phyloP scores from a whole-genome alignment of 2,797 vertebrate species.

The Cirrhinus mrigala region DNA sequence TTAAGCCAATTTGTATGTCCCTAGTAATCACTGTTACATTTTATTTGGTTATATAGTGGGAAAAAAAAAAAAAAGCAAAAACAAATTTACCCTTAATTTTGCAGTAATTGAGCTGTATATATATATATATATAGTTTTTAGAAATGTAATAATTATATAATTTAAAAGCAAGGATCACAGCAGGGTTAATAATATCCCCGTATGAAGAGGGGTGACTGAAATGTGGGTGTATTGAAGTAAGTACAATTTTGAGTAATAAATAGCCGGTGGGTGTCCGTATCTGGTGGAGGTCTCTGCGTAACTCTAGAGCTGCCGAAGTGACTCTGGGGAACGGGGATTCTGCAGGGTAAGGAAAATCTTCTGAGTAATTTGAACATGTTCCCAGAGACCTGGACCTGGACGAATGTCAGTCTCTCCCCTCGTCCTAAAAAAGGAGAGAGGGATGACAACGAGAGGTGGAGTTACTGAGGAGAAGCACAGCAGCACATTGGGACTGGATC shows the following conservation, averaged over 20 bases:
- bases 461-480: background rate
- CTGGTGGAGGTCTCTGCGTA: background rate
- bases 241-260: background rate
- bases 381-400: constrained; percentile 27
- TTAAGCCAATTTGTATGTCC: background rate
- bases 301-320: constrained; percentile 24
- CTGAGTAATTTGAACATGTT: constrained; percentile 32
- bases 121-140: background rate
- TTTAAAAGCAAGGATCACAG: background rate
- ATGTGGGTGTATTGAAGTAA: background rate
- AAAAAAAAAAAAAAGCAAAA: no score
- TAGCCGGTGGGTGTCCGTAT: background rate
- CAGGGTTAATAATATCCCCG: background rate
- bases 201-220: background rate
- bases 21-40: background rate
- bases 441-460: constrained; percentile 16
- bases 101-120: background rate
- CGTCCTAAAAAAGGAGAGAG: constrained; percentile 46
- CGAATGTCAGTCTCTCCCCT: constrained; percentile 3
- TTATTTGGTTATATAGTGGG: no score
- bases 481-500: background rate
- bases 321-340: background rate
- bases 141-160: background rate
- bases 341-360: constrained; percentile 1
- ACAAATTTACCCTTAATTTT: background rate